phyloP scores from a whole-genome alignment of 64 coral and sea anemone genomes.

The Actinia tenebrosa region DNA sequence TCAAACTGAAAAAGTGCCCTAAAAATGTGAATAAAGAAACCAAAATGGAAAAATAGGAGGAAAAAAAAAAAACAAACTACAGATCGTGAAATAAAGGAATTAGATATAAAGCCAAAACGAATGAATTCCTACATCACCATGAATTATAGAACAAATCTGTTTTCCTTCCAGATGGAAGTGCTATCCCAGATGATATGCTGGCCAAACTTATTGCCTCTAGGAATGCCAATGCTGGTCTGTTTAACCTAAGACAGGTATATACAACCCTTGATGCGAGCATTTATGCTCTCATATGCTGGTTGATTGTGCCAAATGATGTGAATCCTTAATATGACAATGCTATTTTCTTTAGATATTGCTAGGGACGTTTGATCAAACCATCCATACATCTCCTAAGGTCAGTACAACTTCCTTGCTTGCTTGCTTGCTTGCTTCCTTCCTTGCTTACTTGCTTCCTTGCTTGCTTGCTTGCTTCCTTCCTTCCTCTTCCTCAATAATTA shows the following conservation, averaged over 20 bases:
- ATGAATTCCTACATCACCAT: neutral
- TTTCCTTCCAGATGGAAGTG: conserved; percentile 50
- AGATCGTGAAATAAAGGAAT: too few relatives aligned
- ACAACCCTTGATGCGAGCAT: neutral
- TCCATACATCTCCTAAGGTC: conserved; percentile 87
- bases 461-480: neutral
- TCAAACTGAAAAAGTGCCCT: neutral
- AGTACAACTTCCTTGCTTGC: neutral
- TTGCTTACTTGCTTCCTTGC: neutral
- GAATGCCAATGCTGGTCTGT: conserved; percentile 86
- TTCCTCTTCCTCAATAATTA: neutral
- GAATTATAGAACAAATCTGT: neutral
- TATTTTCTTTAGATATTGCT: conserved; percentile 67
- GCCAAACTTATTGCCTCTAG: conserved; percentile 71
- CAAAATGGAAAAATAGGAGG: too few relatives aligned
- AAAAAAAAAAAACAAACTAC: too few relatives aligned
- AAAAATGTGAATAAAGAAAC: too few relatives aligned
- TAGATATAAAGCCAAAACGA: too few relatives aligned
- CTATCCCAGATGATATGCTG: conserved; percentile 84
- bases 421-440: neutral
- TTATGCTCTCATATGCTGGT: too few relatives aligned
- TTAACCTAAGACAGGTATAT: conserved; percentile 76
- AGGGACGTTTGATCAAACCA: conserved; percentile 91
- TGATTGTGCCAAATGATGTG: neutral
- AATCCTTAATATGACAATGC: neutral